A percentile compares a stretch with the other conserved stretches of the same genome.
Evolutionary conservation across 2,113 vertebrate genomes (phyloP).

Genomic region (Muntiacus reevesi): DNA sequence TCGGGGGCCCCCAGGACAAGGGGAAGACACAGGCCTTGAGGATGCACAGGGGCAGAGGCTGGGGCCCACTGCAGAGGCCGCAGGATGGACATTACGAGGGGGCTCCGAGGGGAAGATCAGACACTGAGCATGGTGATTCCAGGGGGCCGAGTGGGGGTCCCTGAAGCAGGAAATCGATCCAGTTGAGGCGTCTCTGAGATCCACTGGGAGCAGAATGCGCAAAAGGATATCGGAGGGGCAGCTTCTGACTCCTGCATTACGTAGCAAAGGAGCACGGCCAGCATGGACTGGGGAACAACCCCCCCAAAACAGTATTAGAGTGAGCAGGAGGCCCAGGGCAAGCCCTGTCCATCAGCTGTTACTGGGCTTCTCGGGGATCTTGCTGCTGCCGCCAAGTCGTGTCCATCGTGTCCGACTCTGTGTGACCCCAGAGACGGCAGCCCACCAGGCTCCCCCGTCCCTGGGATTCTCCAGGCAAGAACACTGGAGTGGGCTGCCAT

Average conservation of each 20-base stretch:
- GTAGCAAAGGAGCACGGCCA: not conserved
- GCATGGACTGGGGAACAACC: rapidly evolving
- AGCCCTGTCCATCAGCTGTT: rapidly evolving
- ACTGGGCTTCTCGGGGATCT: not conserved
- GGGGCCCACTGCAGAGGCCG: not conserved
- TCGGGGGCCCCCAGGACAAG: no score
- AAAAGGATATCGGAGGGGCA: not conserved
- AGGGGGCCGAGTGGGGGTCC: rapidly evolving
- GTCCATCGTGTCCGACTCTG: no score
- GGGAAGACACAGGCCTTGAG: not conserved
- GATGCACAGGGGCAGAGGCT: not conserved
- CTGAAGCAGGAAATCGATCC: not conserved
- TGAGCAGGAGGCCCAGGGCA: rapidly evolving
- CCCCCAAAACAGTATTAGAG: rapidly evolving
- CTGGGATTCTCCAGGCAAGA: no score
- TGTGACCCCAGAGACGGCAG: no score
- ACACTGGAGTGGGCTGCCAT: no score
- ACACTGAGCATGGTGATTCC: not conserved
- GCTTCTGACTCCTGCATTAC: not conserved
- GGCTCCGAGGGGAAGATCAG: not conserved
- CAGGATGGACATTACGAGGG: rapidly evolving
- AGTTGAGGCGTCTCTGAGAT: not conserved
- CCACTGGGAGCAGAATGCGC: not conserved
- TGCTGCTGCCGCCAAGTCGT: no score
- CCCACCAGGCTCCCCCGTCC: no score